phyloP scores from a whole-genome alignment of 2,113 vertebrate species.

The Alosa alosa region DNA sequence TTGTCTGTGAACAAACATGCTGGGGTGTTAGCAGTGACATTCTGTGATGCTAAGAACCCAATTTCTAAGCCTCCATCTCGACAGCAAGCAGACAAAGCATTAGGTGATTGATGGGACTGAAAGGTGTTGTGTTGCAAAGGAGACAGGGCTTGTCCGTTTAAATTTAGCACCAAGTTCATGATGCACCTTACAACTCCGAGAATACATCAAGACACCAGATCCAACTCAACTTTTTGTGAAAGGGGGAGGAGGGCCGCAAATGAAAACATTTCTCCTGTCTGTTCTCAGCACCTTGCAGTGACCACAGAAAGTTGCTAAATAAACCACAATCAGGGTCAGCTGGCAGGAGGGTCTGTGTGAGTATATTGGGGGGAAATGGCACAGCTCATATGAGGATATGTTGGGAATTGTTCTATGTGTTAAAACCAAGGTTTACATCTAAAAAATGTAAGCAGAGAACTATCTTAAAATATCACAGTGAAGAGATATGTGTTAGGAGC shows the following conservation, averaged over 20 bases:
- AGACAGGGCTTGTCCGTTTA: conserved; percentile 1
- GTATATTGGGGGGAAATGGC: background rate
- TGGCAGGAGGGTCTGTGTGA: background rate
- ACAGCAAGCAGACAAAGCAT: background rate
- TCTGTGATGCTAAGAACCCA: background rate
- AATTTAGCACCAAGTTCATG: background rate
- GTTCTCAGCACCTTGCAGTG: background rate
- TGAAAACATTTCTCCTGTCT: background rate
- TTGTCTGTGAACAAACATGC: background rate
- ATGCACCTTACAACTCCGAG: background rate
- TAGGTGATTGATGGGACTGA: background rate
- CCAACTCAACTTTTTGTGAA: background rate
- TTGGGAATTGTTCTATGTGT: background rate
- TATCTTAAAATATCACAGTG: no score
- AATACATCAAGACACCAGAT: background rate
- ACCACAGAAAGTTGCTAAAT: background rate
- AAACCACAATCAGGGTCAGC: background rate
- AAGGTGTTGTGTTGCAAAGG: background rate
- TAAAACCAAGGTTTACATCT: no score
- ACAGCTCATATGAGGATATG: no score
- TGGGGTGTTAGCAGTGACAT: background rate
- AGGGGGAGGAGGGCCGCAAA: no score
- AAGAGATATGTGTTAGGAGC: no score
- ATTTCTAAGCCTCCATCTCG: background rate
- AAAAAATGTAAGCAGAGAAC: no score